Conservation (phyloP, 1,140 invertebrate genomes). For the Anastrepha ludens region DNA sequence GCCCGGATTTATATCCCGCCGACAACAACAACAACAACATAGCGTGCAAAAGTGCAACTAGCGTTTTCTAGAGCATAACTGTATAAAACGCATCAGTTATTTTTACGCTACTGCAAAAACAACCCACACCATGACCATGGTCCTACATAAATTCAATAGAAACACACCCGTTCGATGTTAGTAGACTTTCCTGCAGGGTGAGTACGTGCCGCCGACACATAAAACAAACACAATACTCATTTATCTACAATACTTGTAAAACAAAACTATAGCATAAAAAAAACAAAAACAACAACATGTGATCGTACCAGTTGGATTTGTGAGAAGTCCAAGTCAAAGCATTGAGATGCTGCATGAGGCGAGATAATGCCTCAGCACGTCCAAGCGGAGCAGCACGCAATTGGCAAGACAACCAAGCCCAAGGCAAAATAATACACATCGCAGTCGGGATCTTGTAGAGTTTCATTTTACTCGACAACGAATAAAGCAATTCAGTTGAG, state of each 20-base stretch:
- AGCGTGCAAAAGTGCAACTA: too few species aligned
- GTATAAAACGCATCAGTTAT: too few species aligned
- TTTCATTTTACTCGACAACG: not conserved
- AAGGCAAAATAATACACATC: not conserved
- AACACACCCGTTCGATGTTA: too few species aligned
- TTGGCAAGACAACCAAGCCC: not conserved
- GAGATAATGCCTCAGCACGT: constrained; percentile 9
- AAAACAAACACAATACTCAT: constrained; percentile 32
- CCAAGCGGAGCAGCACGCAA: not conserved
- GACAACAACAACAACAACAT: too few species aligned
- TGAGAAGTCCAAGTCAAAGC: constrained; percentile 21
- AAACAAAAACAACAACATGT: constrained; percentile 15
- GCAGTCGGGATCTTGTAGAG: constrained; percentile 35
- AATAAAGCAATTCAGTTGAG: constrained; percentile 23
- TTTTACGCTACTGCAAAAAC: too few species aligned
- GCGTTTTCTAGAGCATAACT: too few species aligned
- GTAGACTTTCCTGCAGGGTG: too few species aligned
- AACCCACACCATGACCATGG: too few species aligned
- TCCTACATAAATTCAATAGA: too few species aligned
- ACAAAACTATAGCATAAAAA: not conserved
- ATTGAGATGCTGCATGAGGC: constrained; percentile 29
- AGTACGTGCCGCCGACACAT: constrained; percentile 12
- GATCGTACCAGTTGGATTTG: constrained; percentile 23
- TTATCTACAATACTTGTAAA: not conserved
- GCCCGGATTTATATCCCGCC: too few species aligned